phyloP scores from a whole-genome alignment of 2,888 invertebrate genomes.

The Yponomeuta cagnagella region DNA sequence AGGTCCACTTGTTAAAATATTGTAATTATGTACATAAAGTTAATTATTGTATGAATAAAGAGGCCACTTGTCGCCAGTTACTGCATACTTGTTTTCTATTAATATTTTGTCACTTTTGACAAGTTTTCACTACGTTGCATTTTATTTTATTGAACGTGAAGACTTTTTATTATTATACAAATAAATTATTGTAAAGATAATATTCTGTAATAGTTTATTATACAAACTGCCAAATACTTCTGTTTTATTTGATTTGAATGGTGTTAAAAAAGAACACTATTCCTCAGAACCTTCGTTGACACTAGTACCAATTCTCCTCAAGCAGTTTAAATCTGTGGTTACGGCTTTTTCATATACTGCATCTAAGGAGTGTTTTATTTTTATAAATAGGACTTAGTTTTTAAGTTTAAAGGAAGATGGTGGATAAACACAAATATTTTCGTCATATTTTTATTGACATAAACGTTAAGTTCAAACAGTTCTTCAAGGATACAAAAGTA shows the following conservation, averaged over 20 bases:
- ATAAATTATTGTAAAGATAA: constrained; percentile 62
- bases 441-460: constrained; percentile 51
- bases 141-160: constrained; percentile 67
- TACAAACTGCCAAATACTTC: constrained; percentile 60
- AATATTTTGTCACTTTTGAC: constrained; percentile 50
- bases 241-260: constrained; percentile 27
- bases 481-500: constrained; percentile 48
- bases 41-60: constrained; percentile 29
- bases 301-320: too few species aligned
- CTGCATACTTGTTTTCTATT: constrained; percentile 32
- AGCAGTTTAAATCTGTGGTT: too few species aligned
- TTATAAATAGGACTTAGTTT: too few species aligned
- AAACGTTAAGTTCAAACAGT: constrained; percentile 56
- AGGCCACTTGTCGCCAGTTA: background rate
- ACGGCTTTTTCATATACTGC: too few species aligned
- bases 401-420: too few species aligned
- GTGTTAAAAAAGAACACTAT: background rate
- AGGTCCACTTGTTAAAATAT: constrained; percentile 17
- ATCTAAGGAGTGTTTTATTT: too few species aligned
- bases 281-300: too few species aligned
- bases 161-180: constrained; percentile 62
- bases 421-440: constrained; percentile 21
- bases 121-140: constrained; percentile 56
- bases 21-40: constrained; percentile 31
- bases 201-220: constrained; percentile 65